Evolutionary conservation across 2,888 invertebrate genomes (phyloP), one percentile per base, ranked within the genome.

Genomic region (Electrophaes corylata): DNA sequence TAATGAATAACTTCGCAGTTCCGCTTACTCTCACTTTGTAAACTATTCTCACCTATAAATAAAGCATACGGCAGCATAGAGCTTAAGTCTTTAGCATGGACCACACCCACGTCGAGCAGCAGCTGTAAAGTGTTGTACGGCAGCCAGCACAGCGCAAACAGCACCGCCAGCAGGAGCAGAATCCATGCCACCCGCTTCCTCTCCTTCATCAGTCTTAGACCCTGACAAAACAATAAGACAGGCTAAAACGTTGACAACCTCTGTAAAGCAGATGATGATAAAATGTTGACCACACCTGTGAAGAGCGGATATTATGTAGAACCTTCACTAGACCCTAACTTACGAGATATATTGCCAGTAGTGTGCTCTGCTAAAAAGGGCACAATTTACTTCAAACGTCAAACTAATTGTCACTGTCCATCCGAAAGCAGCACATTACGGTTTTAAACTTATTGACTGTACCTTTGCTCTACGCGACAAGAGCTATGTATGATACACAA

Each of bases 141-240:
- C 46, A 96, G 83, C 96, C 96, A 96, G 81, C 96, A 96, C 5
- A 94, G 76, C 0, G 95, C 95, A 75, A 96, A 96, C 23, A 96
- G 91, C 3, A 95, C 92, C 0, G 96, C 96, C 10, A 96, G 85
- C 0, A 95, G 90, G 1, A 96, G 88, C 11, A 96, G 88, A 64
- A 96, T 95, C 92, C 95, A 94, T 0, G 96, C 96, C 11, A 96
- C 95, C 39, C 95, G 91, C 73, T 94, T 94, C 64, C 96, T 86
- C 72, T 95, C 95, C 45, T 94, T 93, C 79, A 96, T 93, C 76
- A 95, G 80, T 65, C 94, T 83, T 60, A 93, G 84, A 66, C 94
- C 93, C 94, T 94, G 84, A 0, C 72, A 12, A 31, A n/a, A 29
- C 2, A 29, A 10, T 11, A 11, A 29, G 29, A 29, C 4, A 11